Evolutionary conservation across 1,140 invertebrate genomes (phyloP), one percentile per base, ranked within the genome.

Genomic region (Danaus melanippus): DNA sequence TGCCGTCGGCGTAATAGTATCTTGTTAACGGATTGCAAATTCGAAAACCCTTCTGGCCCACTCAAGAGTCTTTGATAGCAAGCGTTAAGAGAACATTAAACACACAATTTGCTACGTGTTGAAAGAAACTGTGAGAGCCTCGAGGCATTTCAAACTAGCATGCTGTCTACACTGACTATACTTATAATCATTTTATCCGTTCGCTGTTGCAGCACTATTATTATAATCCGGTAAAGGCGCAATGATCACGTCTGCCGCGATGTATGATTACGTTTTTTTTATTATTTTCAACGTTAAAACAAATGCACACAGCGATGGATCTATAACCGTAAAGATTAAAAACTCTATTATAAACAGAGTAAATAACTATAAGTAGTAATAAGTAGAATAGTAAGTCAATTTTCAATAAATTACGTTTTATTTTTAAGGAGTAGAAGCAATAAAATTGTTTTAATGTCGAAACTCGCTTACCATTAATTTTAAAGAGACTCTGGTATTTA

Each of bases 81-180:
- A 69, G 62, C 67, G 69, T 72, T 72, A 79, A 71, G 65, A 42
- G 62, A 60, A 62, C 64, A 69, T 80, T 84, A 83, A 82, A 83
- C 69, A 85, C 68, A 85, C 79, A 82, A 79, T 74, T 63, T 66
- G 64, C 66, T 74, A 78, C 68, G 79, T 82, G 82, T 82, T 84
- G 80, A 85, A 85, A 85, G 82, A 80, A 80, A 74, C 67, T 56
- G 62, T 49, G 59, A 63, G 46, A 50, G 71, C 74, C 79, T 59
- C 58, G 48, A 68, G 79, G 79, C 74, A 76, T 72, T 58, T 39
- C 42, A 50, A 53, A 51, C 49, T 47, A 60, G 53, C 52, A 44
- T 47, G 52, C 44, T 44, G 42, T 10, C 49, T 50, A 39, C 48
- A 42, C 53, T 50, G 15, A 58, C 50, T 61, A 47, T 45, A 55